Evolutionary conservation across 2,113 vertebrate genomes (phyloP), one percentile per base, ranked within the genome.

Genomic region (Echinops telfairi): DNA sequence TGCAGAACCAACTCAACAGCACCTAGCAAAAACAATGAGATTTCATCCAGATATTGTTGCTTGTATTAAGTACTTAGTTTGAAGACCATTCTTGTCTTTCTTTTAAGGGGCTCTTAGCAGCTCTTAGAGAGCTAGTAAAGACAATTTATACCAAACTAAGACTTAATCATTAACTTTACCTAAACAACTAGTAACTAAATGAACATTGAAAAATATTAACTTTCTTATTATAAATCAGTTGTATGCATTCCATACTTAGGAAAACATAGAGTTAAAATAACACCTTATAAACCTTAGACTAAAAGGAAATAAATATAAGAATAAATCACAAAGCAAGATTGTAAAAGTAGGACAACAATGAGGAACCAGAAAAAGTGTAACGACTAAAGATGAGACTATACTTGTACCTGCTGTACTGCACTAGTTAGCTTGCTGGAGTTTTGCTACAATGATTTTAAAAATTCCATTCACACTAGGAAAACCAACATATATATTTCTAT

Each of bases 181-280:
- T 85, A 25, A 90, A 83, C 2, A 86, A 27, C 20, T 86, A n/a
- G n/a, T n/a, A 25, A 80, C 57, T 57, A 57, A 57, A 83, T 75
- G 57, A 79, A 0, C 8, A 80, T 20, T 91, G 57, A 40, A 84
- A 92, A 15, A 94, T 29, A 73, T 85, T 77, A 27, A 90, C 3
- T 43, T 82, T 88, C 16, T 70, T 29, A 19, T 80, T 86, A 77
- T 85, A 20, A 86, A 57, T 77, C 66, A 93, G 40, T 31, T 81
- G 1, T 43, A 85, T 66, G 22, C 66, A 38, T 36, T 33, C 53
- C 60, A 68, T 1, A 66, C 25, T 83, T 68, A 58, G 38, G 15
- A 83, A 83, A 60, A 87, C 75, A 90, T 57, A 83, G 83, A 79
- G 17, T 57, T 62, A 92, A 91, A 86, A 57, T 38, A 81, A 77